These are phyloP conservation scores for Adineta ricciae DNA, from an alignment of 2,888 invertebrate genomes.

Conservation along the genomic window DNA sequence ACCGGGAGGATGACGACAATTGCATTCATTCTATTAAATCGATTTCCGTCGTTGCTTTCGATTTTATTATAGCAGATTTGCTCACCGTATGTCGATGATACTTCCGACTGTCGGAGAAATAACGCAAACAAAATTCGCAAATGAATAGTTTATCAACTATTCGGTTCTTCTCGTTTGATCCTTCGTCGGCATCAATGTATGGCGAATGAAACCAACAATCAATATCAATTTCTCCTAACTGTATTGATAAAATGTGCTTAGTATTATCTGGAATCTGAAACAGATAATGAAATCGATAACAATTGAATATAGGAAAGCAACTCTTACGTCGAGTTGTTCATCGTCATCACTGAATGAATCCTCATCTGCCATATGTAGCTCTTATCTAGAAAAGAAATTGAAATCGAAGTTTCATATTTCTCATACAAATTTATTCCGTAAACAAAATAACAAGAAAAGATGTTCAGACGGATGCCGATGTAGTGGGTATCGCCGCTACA, in stretches of 20 bases:
- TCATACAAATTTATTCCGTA: background rate
- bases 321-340: background rate
- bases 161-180: background rate
- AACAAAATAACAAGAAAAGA: background rate
- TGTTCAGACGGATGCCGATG: background rate
- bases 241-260: constrained; percentile 82
- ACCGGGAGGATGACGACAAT: constrained; percentile 78
- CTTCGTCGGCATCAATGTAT: constrained; percentile 68
- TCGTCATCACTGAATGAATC: background rate
- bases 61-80: background rate
- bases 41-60: background rate
- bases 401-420: too few relatives aligned
- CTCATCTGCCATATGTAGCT: background rate
- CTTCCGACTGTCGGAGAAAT: constrained; percentile 62
- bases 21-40: constrained; percentile 65
- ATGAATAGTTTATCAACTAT: constrained; percentile 70
- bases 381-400: background rate
- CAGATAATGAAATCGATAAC: background rate
- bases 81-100: constrained; percentile 48
- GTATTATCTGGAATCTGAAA: constrained; percentile 10
- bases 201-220: constrained; percentile 99
- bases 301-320: background rate
- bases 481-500: background rate
- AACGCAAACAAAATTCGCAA: constrained; percentile 91
- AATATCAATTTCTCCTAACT: constrained; percentile 86